Evolutionary conservation across 2,113 vertebrate genomes (phyloP), one percentile per base, ranked within the genome.

Genomic region (Philantomba maxwellii): DNA sequence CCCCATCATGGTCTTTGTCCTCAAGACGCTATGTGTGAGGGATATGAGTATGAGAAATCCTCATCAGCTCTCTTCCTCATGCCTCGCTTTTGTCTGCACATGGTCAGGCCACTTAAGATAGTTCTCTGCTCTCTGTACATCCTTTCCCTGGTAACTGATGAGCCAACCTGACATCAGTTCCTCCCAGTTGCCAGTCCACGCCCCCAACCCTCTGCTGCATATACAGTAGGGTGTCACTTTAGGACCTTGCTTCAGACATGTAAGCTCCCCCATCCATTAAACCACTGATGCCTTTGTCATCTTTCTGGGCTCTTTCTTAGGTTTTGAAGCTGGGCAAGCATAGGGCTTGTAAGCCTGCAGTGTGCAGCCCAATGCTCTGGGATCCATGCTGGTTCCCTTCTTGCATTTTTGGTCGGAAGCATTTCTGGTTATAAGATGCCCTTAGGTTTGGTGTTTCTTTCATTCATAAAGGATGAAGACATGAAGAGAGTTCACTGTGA

Each of bases 351-450:
- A 70, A 70, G 17, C n/a, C n/a, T 36, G 64, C 19, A 23, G 19
- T 21, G n/a, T 70, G n/a, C 64, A 70, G n/a, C n/a, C n/a, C 9
- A 70, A 2, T 0, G 1, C n/a, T 36, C 64, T 23, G 64, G n/a
- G 19, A 70, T 70, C 64, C n/a, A 12, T 70, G n/a, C n/a, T 70
- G 64, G 19, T 36, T 70, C 17, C 64, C 64, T 70, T 70, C n/a
- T 70, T 70, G n/a, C 2, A 3, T 36, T 70, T 70, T 70, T 70
- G 64, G 64, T 70, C 64, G 2, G 66, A 36, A 70, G n/a, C 66
- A 21, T 19, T 36, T 23, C 19, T 39, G n/a, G 36, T 70, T 23
- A 23, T 23, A 70, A 70, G n/a, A 70, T 70, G n/a, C 5, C 66
- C 19, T 39, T 39, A 70, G 10, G 66, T 70, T 39, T 70, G 66